Evolutionary conservation across 2,797 vertebrate genomes (phyloP).

Genomic region (Anguilla anguilla): DNA sequence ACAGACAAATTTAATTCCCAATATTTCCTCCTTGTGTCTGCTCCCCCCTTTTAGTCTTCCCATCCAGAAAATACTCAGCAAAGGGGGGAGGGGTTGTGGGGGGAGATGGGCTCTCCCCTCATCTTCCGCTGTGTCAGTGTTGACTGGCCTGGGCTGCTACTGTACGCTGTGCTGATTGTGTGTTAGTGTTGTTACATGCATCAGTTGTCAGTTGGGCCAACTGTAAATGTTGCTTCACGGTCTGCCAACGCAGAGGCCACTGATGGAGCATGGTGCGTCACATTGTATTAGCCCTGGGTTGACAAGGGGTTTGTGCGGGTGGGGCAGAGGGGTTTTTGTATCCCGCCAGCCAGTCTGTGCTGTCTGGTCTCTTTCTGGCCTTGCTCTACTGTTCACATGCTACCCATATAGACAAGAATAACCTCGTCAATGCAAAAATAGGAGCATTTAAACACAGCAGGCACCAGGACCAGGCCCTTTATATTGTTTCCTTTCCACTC

Average conservation of each 20-base stretch:
- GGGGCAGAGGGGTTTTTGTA: background rate
- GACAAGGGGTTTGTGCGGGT: background rate
- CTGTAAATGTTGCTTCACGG: conserved; percentile 33
- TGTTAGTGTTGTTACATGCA: conserved; percentile 35
- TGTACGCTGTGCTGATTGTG: conserved; percentile 18
- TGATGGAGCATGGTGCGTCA: conserved; percentile 21
- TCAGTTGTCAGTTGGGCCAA: conserved; percentile 35
- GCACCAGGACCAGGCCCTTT: background rate
- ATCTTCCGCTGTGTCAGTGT: background rate
- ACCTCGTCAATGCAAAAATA: background rate
- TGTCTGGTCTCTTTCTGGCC: background rate
- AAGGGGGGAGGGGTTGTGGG: background rate
- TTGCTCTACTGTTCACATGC: background rate
- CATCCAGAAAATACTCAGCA: background rate
- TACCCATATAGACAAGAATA: background rate
- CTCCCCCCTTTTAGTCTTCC: background rate
- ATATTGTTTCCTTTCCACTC: background rate
- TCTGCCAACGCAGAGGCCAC: conserved; percentile 27
- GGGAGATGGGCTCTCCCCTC: background rate
- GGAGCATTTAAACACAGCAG: background rate
- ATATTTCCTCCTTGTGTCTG: background rate
- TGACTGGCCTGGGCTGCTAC: background rate
- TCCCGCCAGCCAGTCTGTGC: background rate
- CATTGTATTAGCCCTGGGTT: conserved; percentile 25
- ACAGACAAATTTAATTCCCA: background rate